Percentiles rank a stretch among this genome's conserved stretches.
These are phyloP conservation scores for Etheostoma perlongum DNA, from an alignment of 2,797 vertebrate genomes.

Conservation along the genomic window DNA sequence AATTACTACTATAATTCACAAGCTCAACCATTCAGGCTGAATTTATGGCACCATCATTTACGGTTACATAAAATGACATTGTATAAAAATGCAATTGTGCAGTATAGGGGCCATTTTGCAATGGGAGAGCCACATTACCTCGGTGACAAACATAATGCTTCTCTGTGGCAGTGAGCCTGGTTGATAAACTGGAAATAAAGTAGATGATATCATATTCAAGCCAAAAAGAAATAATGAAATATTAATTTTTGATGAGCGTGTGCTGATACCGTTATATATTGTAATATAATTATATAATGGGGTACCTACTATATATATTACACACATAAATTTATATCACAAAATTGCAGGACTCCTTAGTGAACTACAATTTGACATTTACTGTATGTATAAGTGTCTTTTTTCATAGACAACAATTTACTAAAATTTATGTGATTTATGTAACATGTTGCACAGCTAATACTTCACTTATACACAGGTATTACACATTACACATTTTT, in stretches of 20 bases:
- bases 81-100: slow-evolving; percentile 80
- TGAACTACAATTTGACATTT: slow-evolving; percentile 13
- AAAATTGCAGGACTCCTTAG: slow-evolving; percentile 9
- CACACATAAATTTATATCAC: slow-evolving; percentile 5
- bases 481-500: not conserved
- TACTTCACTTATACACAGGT: not conserved
- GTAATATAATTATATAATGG: slow-evolving; percentile 33
- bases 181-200: slow-evolving; percentile 60
- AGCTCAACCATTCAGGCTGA: slow-evolving; percentile 76
- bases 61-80: slow-evolving; percentile 77
- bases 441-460: not conserved
- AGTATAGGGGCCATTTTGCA: slow-evolving; percentile 73
- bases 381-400: not conserved
- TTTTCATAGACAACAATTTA: not conserved
- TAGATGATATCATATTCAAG: slow-evolving; percentile 52
- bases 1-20: slow-evolving; percentile 81
- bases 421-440: not conserved
- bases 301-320: slow-evolving; percentile 28
- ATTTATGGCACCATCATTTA: slow-evolving; percentile 79
- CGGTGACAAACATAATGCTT: slow-evolving; percentile 76
- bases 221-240: slow-evolving; percentile 36
- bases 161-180: slow-evolving; percentile 57
- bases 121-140: slow-evolving; percentile 67
- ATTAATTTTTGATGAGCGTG: slow-evolving; percentile 52
- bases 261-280: slow-evolving; percentile 34